Conservation (phyloP, 2,797 vertebrate genomes). For the Premnoplex brunnescens region DNA sequence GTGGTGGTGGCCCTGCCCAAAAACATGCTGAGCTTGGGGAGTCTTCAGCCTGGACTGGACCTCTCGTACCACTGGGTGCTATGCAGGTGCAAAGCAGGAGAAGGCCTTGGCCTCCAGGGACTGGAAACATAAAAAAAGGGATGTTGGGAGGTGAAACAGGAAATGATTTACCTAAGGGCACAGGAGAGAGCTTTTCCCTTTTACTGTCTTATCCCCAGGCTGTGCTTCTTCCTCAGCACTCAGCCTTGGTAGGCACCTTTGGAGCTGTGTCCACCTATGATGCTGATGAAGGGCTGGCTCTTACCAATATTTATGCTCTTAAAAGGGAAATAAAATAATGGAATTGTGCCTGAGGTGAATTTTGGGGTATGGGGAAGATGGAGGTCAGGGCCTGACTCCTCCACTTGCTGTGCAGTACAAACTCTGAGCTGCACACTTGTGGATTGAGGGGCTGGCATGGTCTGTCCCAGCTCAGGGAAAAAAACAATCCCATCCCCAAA, state of each 20-base stretch:
- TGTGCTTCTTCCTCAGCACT: neutral
- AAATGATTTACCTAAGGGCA: neutral
- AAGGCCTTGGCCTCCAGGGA: neutral
- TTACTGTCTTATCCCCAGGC: neutral
- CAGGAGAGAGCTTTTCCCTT: neutral
- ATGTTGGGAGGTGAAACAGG: neutral
- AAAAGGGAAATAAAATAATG: neutral
- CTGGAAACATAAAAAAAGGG: neutral
- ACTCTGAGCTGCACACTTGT: slow-evolving; percentile 4
- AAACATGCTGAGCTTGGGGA: neutral
- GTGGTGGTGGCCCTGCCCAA: neutral
- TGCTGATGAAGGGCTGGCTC: neutral
- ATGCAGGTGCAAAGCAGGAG: neutral
- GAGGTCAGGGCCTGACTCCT: neutral
- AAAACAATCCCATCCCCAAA: slow-evolving; percentile 74
- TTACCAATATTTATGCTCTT: rapidly evolving
- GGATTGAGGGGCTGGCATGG: slow-evolving; percentile 61
- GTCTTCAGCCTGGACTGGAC: neutral
- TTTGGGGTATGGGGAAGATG: neutral
- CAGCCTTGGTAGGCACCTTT: neutral
- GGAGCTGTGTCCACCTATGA: neutral
- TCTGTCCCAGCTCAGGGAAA: slow-evolving; percentile 57
- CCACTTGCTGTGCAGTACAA: slow-evolving; percentile 5
- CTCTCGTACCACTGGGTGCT: neutral
- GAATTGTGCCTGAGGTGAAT: neutral